Conservation (phyloP, 2,113 vertebrate species). For the Ursus arctos region DNA sequence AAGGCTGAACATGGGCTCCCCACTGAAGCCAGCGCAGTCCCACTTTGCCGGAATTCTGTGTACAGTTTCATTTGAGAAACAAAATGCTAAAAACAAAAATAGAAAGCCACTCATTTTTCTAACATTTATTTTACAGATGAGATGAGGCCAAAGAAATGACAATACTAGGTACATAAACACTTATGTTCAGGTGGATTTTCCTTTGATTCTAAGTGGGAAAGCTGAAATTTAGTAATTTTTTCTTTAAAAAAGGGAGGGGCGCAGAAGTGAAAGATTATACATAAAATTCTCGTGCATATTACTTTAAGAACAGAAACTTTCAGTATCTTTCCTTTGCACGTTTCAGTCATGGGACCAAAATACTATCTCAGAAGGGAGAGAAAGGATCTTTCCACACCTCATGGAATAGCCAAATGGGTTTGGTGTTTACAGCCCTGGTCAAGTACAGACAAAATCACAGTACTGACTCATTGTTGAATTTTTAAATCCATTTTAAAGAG, state of each 20-base stretch:
- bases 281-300: background rate
- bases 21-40: background rate
- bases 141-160: background rate
- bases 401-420: background rate
- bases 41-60: background rate
- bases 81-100: background rate
- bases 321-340: background rate
- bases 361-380: background rate
- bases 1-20: background rate
- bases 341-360: background rate
- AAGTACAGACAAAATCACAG: background rate
- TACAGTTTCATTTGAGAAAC: background rate
- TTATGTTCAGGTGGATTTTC: background rate
- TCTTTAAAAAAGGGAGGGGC: background rate
- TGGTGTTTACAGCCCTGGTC: background rate
- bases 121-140: background rate
- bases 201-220: background rate
- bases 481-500: conserved; percentile 24
- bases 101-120: conserved; percentile 6
- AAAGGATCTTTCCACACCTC: background rate
- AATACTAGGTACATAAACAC: background rate
- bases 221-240: background rate
- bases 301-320: conserved; percentile 3
- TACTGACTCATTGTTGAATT: background rate
- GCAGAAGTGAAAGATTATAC: background rate